These are phyloP conservation scores for Heterochromis multidens DNA, from an alignment of 2,113 vertebrate genomes.

Conservation along the genomic window DNA sequence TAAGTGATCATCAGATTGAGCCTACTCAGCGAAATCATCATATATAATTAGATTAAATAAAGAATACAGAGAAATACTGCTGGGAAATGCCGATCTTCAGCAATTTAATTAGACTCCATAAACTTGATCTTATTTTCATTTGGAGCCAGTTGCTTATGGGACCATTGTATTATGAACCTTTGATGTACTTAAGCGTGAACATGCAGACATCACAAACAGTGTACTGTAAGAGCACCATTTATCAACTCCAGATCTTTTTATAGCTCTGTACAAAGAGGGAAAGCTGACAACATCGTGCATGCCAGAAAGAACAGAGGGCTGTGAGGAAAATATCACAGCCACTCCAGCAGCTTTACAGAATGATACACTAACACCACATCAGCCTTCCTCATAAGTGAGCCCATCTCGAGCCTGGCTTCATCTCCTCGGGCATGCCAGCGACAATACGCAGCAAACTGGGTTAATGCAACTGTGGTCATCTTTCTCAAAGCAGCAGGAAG, in stretches of 20 bases:
- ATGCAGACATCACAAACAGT: slow-evolving; percentile 29
- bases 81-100: slow-evolving; percentile 59
- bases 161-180: slow-evolving; percentile 18
- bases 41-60: slow-evolving; percentile 70
- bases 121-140: slow-evolving; percentile 55
- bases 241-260: slow-evolving; percentile 58
- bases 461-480: slow-evolving; percentile 45
- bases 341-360: slow-evolving; percentile 24
- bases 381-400: slow-evolving; percentile 14
- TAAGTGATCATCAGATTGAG: slow-evolving; percentile 29
- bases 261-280: slow-evolving; percentile 26
- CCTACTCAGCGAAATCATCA: slow-evolving; percentile 44
- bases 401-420: not conserved
- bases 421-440: slow-evolving; percentile 22
- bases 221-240: slow-evolving; percentile 30
- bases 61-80: slow-evolving; percentile 50
- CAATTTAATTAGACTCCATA: slow-evolving; percentile 66
- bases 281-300: slow-evolving; percentile 1
- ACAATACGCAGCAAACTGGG: slow-evolving; percentile 37
- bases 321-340: slow-evolving; percentile 35
- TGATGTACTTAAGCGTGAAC: slow-evolving; percentile 45
- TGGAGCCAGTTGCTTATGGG: slow-evolving; percentile 22
- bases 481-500: slow-evolving; percentile 23
- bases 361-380: slow-evolving; percentile 14
- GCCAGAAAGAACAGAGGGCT: slow-evolving; percentile 35